Base-by-base conservation (phyloP, 2,888 invertebrate species). In the Caenorhabditis imperialis region DNA sequence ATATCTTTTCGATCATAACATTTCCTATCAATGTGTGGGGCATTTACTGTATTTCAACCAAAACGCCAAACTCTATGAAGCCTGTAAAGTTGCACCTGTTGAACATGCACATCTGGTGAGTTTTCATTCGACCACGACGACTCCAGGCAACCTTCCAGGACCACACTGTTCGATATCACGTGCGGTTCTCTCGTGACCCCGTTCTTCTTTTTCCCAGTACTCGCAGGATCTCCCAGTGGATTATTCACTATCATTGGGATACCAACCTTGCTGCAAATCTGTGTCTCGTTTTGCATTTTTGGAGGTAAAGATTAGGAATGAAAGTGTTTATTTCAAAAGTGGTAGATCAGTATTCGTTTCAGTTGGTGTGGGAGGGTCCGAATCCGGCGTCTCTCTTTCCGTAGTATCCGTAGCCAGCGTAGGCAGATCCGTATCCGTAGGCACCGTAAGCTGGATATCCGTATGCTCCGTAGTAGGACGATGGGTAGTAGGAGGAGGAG, bases 211-310 rank as follows among this genome's bases (percentile, higher is more conserved):
- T 61, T 61, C 20, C 60, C 60, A 22, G 23, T 42, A 0, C 60
- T 61, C n/a, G 50, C 60, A 12, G 60, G 60, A 30, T 50, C 50
- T 33, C 60, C 60, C n/a, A 61, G 50, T 61, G 60, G 60, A 18
- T 23, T 61, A 1, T 10, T 61, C 8, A 61, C 60, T 16, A n/a
- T 16, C 8, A 6, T 44, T 2, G 42, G 60, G 8, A 20, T 61
- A 12, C 60, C 60, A 5, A 50, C 60, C 23, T 42, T 61, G 1
- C 12, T 61, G 10, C 60, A 61, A 16, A 61, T 61, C 16, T 61
- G 60, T 23, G 12, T 61, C 16, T 42, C 60, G 1, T 61, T 61
- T 20, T 61, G 60, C 27, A 16, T 38, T 35, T 61, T 61, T 42
- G 60, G 60, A 61, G 60, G 60, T 42, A 25, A 30, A 44, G 10